phyloP scores from a whole-genome alignment of 2,113 vertebrate genomes.

The Gyps fulvus region DNA sequence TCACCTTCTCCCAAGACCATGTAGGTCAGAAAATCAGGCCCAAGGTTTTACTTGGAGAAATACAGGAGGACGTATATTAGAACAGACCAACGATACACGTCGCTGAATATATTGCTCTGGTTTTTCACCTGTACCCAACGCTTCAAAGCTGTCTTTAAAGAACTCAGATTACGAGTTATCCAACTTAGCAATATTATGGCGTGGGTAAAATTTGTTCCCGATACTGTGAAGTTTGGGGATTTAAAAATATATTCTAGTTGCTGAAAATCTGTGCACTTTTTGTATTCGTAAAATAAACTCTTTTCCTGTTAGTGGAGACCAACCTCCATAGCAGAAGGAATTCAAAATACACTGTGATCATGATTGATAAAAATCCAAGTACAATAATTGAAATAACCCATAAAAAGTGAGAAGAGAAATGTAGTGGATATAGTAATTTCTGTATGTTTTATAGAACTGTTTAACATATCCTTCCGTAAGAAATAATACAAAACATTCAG shows the following conservation, averaged over 20 bases:
- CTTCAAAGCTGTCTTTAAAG: not conserved
- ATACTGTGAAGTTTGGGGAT: not conserved
- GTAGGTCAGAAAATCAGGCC: not conserved
- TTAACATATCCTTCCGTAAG: not conserved
- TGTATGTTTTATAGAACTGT: not conserved
- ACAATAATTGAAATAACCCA: not conserved
- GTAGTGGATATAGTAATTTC: not conserved
- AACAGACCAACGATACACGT: not conserved
- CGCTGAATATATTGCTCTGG: not conserved
- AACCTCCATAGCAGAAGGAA: not conserved
- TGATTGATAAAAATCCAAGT: not conserved
- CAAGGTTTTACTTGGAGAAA: not conserved
- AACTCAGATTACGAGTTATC: not conserved
- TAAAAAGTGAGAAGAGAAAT: not conserved
- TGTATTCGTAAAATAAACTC: not conserved
- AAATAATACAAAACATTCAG: not conserved
- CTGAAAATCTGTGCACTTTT: not conserved
- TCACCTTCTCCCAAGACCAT: not conserved
- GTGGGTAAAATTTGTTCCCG: not conserved
- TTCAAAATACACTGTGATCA: not conserved
- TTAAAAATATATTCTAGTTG: not conserved
- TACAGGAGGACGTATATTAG: not conserved
- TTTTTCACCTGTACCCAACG: not conserved
- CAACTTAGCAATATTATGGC: not conserved
- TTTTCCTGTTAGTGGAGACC: not conserved